Evolutionary conservation across 2,888 invertebrate genomes (phyloP).

Genomic region (Thecocarcelia acutangulata): DNA sequence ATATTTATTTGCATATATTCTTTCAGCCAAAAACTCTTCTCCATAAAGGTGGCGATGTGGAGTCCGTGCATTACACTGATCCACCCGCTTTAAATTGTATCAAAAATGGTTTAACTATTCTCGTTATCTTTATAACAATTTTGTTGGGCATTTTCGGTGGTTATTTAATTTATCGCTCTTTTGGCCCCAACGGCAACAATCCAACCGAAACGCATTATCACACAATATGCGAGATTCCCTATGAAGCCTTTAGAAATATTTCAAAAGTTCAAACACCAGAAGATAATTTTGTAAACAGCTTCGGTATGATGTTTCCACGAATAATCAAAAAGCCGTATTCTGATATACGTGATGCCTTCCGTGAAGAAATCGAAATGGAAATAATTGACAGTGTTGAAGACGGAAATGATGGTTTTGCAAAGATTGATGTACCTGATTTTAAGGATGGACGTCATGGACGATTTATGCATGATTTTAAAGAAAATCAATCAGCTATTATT

Average conservation of each 20-base stretch:
- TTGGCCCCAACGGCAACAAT: slow-evolving; percentile 83
- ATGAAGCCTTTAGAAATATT: slow-evolving; percentile 74
- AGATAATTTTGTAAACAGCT: slow-evolving; percentile 77
- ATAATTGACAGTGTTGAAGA: slow-evolving; percentile 79
- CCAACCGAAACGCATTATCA: slow-evolving; percentile 80
- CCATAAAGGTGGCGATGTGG: slow-evolving; percentile 78
- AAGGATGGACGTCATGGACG: slow-evolving; percentile 90
- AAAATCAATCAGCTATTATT: slow-evolving; percentile 88
- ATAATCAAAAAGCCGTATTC: slow-evolving; percentile 37
- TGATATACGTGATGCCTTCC: slow-evolving; percentile 82
- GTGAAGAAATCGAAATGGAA: slow-evolving; percentile 91
- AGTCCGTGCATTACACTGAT: slow-evolving; percentile 80
- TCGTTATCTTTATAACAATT: slow-evolving; percentile 87
- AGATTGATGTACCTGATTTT: slow-evolving; percentile 93
- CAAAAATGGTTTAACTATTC: slow-evolving; percentile 85
- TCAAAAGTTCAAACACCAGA: slow-evolving; percentile 73
- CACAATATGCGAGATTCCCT: slow-evolving; percentile 80
- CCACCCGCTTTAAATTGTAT: slow-evolving; percentile 84
- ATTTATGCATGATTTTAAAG: slow-evolving; percentile 95
- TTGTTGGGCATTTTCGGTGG: slow-evolving; percentile 88
- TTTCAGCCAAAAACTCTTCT: slow-evolving; percentile 58
- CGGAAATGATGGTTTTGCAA: slow-evolving; percentile 87
- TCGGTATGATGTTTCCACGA: slow-evolving; percentile 74
- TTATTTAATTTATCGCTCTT: slow-evolving; percentile 88
- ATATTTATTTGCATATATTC: not conserved